A percentile compares a stretch with the other conserved stretches of the same genome.
These are phyloP conservation scores for Nematopogon swammerdamellus DNA, from an alignment of 2,888 invertebrate genomes.

Conservation along the genomic window DNA sequence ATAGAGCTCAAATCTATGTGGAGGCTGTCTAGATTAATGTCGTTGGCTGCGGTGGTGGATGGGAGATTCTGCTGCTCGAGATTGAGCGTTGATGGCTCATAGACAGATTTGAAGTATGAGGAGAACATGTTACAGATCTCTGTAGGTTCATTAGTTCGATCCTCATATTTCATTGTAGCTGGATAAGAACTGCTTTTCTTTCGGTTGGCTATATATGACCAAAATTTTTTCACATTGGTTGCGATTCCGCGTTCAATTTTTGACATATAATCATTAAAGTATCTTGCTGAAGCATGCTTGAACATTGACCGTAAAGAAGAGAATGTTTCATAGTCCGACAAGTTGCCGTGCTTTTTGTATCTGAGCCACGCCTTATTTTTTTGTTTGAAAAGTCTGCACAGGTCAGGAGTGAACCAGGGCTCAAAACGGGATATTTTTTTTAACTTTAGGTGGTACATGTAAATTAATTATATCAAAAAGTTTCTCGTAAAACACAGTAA, in stretches of 20 bases:
- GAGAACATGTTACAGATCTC: not conserved
- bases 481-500: conserved; percentile 6
- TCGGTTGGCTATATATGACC: conserved; percentile 3
- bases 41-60: too few relatives aligned
- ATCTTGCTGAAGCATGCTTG: conserved; percentile 4
- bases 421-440: conserved; percentile 5
- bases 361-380: conserved; percentile 10
- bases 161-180: not conserved
- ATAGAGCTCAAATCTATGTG: too few relatives aligned
- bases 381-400: conserved; percentile 8
- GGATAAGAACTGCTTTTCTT: not conserved
- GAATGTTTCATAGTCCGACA: conserved; percentile 8
- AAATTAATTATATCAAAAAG: conserved; percentile 8
- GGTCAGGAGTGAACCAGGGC: conserved; percentile 1
- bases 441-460: conserved; percentile 4
- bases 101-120: not conserved
- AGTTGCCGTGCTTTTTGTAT: conserved; percentile 10
- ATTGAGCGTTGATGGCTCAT: not conserved
- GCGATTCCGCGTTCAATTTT: not conserved
- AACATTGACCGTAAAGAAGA: conserved; percentile 7
- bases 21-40: too few relatives aligned
- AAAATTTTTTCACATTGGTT: conserved; percentile 4
- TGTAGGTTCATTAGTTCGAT: not conserved
- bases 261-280: not conserved
- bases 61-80: not conserved